These are phyloP conservation scores for Zosterops japonicus DNA, from an alignment of 2,113 vertebrate species.

Conservation along the genomic window DNA sequence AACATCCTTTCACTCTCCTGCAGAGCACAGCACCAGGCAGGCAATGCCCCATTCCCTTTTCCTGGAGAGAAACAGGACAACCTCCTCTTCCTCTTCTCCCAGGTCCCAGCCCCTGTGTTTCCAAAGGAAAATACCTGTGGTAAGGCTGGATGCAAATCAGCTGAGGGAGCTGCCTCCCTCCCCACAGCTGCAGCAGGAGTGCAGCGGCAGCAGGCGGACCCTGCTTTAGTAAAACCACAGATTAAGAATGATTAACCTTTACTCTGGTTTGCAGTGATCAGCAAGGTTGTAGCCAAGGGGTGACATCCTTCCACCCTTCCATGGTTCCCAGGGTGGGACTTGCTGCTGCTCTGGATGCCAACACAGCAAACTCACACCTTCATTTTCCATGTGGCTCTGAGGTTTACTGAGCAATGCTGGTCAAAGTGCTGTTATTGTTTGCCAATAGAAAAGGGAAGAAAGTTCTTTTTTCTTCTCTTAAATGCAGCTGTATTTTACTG, in stretches of 20 bases:
- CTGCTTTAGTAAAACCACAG: constrained; percentile 11
- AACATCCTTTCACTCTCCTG: background rate
- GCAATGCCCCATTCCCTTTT: background rate
- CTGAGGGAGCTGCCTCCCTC: background rate
- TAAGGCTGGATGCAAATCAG: background rate
- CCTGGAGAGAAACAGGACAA: background rate
- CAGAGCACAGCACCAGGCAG: background rate
- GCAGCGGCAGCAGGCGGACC: constrained; percentile 7
- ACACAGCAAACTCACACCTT: background rate
- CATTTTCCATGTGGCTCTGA: background rate
- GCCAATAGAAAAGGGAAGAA: background rate
- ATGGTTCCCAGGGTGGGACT: background rate
- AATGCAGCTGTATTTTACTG: constrained; percentile 49
- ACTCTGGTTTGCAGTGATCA: background rate
- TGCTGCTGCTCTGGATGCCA: background rate
- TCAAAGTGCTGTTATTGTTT: background rate
- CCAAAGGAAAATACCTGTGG: background rate
- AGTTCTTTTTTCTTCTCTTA: background rate
- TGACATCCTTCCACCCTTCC: background rate
- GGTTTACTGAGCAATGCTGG: background rate
- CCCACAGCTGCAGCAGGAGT: constrained; percentile 29
- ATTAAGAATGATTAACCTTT: constrained; percentile 43
- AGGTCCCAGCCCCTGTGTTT: background rate
- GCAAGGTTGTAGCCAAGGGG: constrained; percentile 19
- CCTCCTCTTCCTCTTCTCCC: background rate